phyloP scores from a whole-genome alignment of 2,888 invertebrate species.

The Mythimna albipuncta region DNA sequence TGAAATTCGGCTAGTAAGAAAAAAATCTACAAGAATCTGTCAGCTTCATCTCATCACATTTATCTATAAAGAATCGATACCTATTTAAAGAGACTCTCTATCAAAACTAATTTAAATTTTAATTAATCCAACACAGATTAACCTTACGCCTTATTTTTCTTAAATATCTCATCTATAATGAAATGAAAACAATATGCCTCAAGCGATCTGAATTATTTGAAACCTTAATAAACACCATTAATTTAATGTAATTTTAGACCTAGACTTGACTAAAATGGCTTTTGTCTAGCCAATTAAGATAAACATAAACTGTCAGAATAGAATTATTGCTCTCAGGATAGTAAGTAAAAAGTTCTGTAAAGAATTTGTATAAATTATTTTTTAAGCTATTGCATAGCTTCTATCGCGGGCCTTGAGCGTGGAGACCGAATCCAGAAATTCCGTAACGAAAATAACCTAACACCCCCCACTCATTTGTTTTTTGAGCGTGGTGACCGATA shows the following conservation, averaged over 20 bases:
- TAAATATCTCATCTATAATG: not conserved
- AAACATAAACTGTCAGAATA: conserved; percentile 25
- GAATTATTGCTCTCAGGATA: conserved; percentile 27
- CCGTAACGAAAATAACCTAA: no score
- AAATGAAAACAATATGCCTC: conserved; percentile 11
- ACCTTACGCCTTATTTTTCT: not conserved
- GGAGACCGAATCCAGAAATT: no score
- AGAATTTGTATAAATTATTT: conserved; percentile 10
- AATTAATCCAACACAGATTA: conserved; percentile 9
- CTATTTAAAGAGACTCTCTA: not conserved
- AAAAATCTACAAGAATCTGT: not conserved
- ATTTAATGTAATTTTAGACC: conserved; percentile 33
- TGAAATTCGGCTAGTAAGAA: not conserved
- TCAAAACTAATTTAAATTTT: conserved; percentile 11
- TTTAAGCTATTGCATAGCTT: no score
- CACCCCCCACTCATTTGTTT: no score
- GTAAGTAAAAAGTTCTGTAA: conserved; percentile 19
- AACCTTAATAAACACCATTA: conserved; percentile 34
- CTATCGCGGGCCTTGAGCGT: no score
- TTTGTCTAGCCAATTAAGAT: conserved; percentile 37
- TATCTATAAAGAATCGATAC: not conserved
- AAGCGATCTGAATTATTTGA: conserved; percentile 25
- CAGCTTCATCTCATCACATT: not conserved
- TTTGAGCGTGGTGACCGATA: no score
- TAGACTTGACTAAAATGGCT: conserved; percentile 15